These are phyloP conservation scores for Otis tarda DNA, from an alignment of 2,113 vertebrate species.

Conservation along the genomic window DNA sequence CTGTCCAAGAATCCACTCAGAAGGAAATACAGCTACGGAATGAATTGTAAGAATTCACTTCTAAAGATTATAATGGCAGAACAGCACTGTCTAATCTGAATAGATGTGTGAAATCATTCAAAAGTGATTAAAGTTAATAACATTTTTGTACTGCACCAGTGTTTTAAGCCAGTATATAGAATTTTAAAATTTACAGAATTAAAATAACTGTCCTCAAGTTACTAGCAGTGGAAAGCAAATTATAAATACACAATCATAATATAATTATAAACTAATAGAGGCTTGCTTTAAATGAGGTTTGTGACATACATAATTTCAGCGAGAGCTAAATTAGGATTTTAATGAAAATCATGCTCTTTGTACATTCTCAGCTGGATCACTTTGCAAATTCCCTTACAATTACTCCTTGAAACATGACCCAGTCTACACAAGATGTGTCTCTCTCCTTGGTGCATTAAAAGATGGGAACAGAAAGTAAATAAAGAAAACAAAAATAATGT, in stretches of 20 bases:
- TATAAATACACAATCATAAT: not conserved
- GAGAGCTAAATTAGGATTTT: not conserved
- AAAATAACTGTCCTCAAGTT: not conserved
- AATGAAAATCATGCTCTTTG: not conserved
- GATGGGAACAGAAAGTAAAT: not conserved
- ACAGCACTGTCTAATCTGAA: not conserved
- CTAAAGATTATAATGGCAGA: not conserved
- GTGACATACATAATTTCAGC: not conserved
- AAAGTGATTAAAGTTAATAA: not conserved
- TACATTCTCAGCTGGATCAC: not conserved
- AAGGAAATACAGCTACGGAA: not conserved
- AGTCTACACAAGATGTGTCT: not conserved
- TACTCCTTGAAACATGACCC: not conserved
- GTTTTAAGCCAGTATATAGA: not conserved
- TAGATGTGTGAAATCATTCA: not conserved
- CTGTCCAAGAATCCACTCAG: not conserved
- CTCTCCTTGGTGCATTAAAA: not conserved
- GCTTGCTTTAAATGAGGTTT: not conserved
- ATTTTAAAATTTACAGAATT: not conserved
- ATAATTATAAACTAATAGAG: not conserved
- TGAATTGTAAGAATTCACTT: not conserved
- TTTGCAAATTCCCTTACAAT: not conserved
- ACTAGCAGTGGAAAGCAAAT: not conserved
- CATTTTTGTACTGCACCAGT: not conserved
- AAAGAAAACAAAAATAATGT: not conserved